These are phyloP conservation scores for Rhombomys opimus DNA, from an alignment of 2,113 vertebrate species.

Conservation along the genomic window DNA sequence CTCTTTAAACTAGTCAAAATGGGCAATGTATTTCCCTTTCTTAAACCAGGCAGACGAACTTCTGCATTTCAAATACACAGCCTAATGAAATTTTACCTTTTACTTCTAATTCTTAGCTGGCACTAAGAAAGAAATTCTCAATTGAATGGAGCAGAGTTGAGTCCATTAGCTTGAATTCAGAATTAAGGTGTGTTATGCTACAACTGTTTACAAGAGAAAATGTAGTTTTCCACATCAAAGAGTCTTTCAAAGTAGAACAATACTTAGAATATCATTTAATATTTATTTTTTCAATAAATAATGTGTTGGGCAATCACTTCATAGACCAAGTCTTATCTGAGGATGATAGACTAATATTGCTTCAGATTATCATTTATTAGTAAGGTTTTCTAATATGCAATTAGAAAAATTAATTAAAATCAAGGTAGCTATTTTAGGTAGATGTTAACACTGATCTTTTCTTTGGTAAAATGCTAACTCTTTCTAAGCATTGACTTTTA, in stretches of 20 bases:
- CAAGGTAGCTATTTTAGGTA: constrained; percentile 41
- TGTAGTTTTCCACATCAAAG: constrained; percentile 45
- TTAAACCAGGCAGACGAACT: background rate
- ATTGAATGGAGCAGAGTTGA: constrained; percentile 13
- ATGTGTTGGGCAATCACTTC: background rate
- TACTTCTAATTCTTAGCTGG: constrained; percentile 19
- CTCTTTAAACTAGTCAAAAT: constrained; percentile 59
- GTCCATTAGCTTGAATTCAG: constrained; percentile 50
- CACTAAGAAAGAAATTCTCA: constrained; percentile 38
- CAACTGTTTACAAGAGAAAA: constrained; percentile 18
- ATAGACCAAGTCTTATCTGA: constrained; percentile 20
- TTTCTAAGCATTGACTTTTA: constrained; percentile 65
- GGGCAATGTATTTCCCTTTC: background rate
- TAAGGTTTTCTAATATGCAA: constrained; percentile 37
- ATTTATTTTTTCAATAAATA: constrained; percentile 62
- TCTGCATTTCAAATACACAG: constrained; percentile 43
- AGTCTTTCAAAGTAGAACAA: constrained; percentile 40
- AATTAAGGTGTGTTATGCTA: constrained; percentile 44
- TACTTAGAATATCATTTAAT: constrained; percentile 47
- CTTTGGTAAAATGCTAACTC: constrained; percentile 44
- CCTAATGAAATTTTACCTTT: background rate
- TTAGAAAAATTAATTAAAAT: constrained; percentile 67
- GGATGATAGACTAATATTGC: constrained; percentile 32
- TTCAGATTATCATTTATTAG: constrained; percentile 51
- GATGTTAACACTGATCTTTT: constrained; percentile 29